Conservation (phyloP, 2,888 invertebrate species). For the Dryadula phaetusa region DNA sequence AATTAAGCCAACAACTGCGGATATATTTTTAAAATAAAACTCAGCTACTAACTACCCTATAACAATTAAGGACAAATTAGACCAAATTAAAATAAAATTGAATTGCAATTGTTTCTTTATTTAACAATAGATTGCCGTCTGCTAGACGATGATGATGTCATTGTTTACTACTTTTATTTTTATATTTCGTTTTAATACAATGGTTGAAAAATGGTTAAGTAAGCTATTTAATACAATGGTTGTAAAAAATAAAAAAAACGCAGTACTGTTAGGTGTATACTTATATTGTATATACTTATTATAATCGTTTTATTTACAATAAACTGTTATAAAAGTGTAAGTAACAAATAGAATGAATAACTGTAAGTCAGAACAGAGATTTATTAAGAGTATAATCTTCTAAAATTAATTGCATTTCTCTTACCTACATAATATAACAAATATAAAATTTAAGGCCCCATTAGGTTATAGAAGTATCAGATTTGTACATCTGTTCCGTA, state of each 20-base stretch:
- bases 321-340: slow-evolving; percentile 39
- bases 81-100: no score
- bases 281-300: slow-evolving; percentile 17
- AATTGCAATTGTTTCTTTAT: no score
- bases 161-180: no score
- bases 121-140: no score
- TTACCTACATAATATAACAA: slow-evolving; percentile 25
- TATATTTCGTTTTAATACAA: no score
- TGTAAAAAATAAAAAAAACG: not conserved
- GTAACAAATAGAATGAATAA: slow-evolving; percentile 37
- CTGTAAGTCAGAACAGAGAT: slow-evolving; percentile 23
- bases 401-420: slow-evolving; percentile 20
- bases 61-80: no score
- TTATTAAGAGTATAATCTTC: slow-evolving; percentile 21
- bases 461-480: slow-evolving; percentile 2
- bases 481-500: slow-evolving; percentile 32
- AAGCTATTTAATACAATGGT: no score
- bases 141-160: no score
- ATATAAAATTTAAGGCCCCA: slow-evolving; percentile 35
- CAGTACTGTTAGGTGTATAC: slow-evolving; percentile 11
- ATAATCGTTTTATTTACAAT: slow-evolving; percentile 40
- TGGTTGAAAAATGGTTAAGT: no score
- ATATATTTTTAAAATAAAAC: no score
- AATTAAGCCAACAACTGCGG: no score
- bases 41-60: no score